A percentile compares a stretch with the other conserved stretches of the same genome.
Evolutionary conservation across 1,140 invertebrate species (phyloP).

Genomic region (Lysiphlebus fabarum): DNA sequence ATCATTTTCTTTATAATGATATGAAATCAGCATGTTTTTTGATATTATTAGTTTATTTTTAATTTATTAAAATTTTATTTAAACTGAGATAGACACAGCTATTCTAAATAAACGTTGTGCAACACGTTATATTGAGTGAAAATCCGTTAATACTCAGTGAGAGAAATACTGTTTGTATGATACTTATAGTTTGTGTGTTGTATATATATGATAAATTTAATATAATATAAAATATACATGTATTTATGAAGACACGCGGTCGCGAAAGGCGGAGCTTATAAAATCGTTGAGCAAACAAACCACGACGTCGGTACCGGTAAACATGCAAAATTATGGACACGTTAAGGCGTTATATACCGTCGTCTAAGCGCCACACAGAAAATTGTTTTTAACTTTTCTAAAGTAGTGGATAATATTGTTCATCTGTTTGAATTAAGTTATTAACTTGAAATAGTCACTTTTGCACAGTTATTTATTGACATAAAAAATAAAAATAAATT

Average conservation of each 20-base stretch:
- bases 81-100: too few relatives aligned
- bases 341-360: too few relatives aligned
- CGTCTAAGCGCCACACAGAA: conserved; percentile 14
- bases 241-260: neutral
- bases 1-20: too few relatives aligned
- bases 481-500: conserved; percentile 14
- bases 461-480: conserved; percentile 23
- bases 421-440: conserved; percentile 23
- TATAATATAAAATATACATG: too few relatives aligned
- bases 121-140: too few relatives aligned
- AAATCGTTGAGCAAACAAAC: conserved; percentile 25
- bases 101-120: too few relatives aligned
- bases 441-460: conserved; percentile 24
- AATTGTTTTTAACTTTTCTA: conserved; percentile 16
- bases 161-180: too few relatives aligned
- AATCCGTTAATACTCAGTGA: too few relatives aligned
- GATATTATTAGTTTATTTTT: too few relatives aligned
- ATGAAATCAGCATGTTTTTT: too few relatives aligned
- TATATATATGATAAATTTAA: too few relatives aligned
- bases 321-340: conserved; percentile 26
- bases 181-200: neutral
- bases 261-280: conserved; percentile 1
- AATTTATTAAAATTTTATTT: too few relatives aligned
- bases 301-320: conserved; percentile 11
- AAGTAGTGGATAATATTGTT: conserved; percentile 4